Evolutionary conservation across 2,113 vertebrate species (phyloP).

Genomic region (Procavia capensis): DNA sequence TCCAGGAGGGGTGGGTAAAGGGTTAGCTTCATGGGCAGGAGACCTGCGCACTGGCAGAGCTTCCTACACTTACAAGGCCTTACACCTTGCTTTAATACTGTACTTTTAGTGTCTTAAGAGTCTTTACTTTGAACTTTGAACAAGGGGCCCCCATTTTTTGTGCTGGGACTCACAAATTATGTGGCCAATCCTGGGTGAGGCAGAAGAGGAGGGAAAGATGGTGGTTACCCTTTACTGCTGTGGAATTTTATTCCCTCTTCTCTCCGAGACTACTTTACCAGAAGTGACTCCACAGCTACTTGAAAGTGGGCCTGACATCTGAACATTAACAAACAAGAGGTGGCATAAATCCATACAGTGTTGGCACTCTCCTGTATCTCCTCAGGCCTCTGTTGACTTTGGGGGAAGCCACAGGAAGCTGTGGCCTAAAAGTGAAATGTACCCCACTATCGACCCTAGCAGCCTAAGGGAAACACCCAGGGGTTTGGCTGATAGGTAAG

Average conservation of each 20-base stretch:
- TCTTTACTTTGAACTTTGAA: slow-evolving; percentile 40
- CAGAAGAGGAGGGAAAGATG: background rate
- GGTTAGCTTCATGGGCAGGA: background rate
- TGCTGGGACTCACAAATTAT: background rate
- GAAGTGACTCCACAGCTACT: background rate
- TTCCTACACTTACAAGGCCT: background rate
- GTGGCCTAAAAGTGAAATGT: slow-evolving; percentile 11
- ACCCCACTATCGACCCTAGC: background rate
- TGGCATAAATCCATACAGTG: background rate
- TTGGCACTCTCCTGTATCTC: background rate
- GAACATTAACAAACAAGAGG: slow-evolving; percentile 3
- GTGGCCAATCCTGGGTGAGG: background rate
- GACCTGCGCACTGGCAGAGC: background rate
- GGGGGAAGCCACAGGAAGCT: background rate
- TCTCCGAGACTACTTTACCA: background rate
- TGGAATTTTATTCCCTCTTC: background rate
- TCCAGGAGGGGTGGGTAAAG: background rate
- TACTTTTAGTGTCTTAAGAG: slow-evolving; percentile 20
- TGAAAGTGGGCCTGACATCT: slow-evolving; percentile 17
- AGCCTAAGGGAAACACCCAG: background rate
- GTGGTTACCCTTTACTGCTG: background rate
- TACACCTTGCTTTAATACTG: background rate
- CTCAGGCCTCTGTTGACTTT: background rate
- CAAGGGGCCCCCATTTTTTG: background rate
- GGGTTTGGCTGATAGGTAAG: background rate